phyloP scores from a whole-genome alignment of 2,113 vertebrate species.

The Morone chrysops region DNA sequence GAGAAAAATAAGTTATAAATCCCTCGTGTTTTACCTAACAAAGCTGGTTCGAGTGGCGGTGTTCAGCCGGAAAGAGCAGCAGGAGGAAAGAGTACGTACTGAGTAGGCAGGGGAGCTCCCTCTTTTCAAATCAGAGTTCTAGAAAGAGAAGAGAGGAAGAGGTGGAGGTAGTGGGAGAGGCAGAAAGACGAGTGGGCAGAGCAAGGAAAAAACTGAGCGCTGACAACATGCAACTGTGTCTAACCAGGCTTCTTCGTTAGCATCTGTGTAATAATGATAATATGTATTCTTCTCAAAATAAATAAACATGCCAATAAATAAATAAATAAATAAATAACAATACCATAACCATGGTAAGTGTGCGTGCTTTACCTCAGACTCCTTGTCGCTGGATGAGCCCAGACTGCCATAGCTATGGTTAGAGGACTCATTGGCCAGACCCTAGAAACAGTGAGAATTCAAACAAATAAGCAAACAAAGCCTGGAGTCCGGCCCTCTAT shows the following conservation, averaged over 20 bases:
- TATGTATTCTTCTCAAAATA: not conserved
- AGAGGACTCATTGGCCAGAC: conserved; percentile 97
- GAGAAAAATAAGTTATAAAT: conserved; percentile 20
- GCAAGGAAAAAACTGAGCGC: conserved; percentile 6
- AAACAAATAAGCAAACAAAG: conserved; percentile 57
- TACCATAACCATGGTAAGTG: not conserved
- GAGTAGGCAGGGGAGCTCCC: conserved; percentile 87
- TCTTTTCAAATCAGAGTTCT: conserved; percentile 86
- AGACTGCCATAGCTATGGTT: conserved; percentile 99
- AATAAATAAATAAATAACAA: too few species aligned
- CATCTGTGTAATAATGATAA: not conserved
- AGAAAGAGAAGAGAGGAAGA: conserved; percentile 58
- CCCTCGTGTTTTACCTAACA: conserved; percentile 58
- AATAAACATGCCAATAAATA: not conserved
- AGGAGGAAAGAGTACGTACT: conserved; percentile 78
- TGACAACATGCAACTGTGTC: conserved; percentile 8
- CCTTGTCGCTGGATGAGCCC: conserved; percentile 98
- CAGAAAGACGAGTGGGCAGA: conserved; percentile 54
- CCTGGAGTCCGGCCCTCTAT: not conserved
- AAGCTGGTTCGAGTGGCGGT: conserved; percentile 41
- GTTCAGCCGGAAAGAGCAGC: conserved; percentile 54
- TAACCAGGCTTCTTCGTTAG: conserved; percentile 1
- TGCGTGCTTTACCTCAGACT: conserved; percentile 91
- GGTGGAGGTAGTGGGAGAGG: conserved; percentile 57
- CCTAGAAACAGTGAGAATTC: conserved; percentile 80